Evolutionary conservation across 2,888 invertebrate species (phyloP), one percentile per base, ranked within the genome.

Genomic region (Epinotia bilunana): DNA sequence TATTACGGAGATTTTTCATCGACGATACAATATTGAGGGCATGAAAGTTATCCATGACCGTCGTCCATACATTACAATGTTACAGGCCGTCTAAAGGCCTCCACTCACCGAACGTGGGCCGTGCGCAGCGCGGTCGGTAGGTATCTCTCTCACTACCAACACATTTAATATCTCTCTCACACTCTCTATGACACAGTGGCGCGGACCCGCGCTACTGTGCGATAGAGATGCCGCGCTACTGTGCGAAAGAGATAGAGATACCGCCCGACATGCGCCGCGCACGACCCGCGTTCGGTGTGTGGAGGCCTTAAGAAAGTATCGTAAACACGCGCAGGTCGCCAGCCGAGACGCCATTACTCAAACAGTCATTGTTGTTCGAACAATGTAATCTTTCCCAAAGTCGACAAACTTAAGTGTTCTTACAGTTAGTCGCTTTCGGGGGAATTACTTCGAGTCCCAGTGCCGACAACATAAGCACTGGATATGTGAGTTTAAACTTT

Each of bases 321-420:
- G 60, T 65, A 65, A 73, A 73, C 65, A 73, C 58, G 46, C 49
- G 46, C 49, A 55, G 39, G 68, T 55, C 49, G 61, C 68, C 49
- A 60, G 20, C 65, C 68, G 62, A 57, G 61, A 63, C 67, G 62
- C 62, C 28, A 73, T 73, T 63, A 60, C 61, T 58, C 58, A 69
- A 73, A 63, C 73, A 74, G 63, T 69, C 69, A 74, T 74, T 74
- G 74, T 74, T 74, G 63, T 57, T 65, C 53, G 49, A 69, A 70
- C 74, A 74, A 74, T 74, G 74, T 74, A 70, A 74, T 74, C 63
- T 74, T 70, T 69, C 63, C 68, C 46, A 64, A 70, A 74, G 74
- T 74, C 69, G 69, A 63, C 73, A 65, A 74, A 74, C 69, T 64
- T 60, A 58, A 70, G 63, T 64, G 70, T 74, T 60, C 64, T 63